A percentile compares a stretch with the other conserved stretches of the same genome.
Evolutionary conservation across 2,113 vertebrate genomes (phyloP).

Genomic region (Archocentrus centrarchus): DNA sequence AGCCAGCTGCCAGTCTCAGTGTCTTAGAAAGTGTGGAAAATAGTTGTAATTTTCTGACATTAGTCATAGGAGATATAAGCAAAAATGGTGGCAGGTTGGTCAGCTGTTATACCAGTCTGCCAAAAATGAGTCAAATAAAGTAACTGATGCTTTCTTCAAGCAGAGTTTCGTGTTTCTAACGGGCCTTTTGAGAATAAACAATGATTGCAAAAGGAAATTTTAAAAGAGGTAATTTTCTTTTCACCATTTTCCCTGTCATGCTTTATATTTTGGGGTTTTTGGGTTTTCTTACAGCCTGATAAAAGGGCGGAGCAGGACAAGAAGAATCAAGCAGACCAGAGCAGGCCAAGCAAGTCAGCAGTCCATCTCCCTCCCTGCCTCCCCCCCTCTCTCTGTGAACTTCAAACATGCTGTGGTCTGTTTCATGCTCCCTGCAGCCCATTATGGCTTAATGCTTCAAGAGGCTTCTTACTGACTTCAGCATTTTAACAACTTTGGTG

Average conservation of each 20-base stretch:
- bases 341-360: constrained; percentile 36
- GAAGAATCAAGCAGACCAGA: constrained; percentile 44
- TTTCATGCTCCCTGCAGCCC: constrained; percentile 77
- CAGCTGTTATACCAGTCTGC: not conserved
- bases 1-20: not conserved
- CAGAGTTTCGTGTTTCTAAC: constrained; percentile 24
- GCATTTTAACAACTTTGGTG: constrained; percentile 72
- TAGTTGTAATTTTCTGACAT: not conserved
- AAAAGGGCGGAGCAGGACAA: constrained; percentile 17
- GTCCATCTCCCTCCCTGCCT: constrained; percentile 21
- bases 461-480: constrained; percentile 78
- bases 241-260: not conserved
- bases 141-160: not conserved
- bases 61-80: not conserved
- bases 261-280: not conserved
- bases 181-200: constrained; percentile 6
- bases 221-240: not conserved
- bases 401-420: constrained; percentile 77
- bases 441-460: constrained; percentile 78
- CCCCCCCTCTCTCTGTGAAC: constrained; percentile 46
- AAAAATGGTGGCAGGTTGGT: not conserved
- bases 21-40: not conserved
- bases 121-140: not conserved
- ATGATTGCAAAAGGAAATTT: not conserved
- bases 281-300: not conserved